phyloP scores from a whole-genome alignment of 2,113 vertebrate species.

The Connochaetes taurinus region DNA sequence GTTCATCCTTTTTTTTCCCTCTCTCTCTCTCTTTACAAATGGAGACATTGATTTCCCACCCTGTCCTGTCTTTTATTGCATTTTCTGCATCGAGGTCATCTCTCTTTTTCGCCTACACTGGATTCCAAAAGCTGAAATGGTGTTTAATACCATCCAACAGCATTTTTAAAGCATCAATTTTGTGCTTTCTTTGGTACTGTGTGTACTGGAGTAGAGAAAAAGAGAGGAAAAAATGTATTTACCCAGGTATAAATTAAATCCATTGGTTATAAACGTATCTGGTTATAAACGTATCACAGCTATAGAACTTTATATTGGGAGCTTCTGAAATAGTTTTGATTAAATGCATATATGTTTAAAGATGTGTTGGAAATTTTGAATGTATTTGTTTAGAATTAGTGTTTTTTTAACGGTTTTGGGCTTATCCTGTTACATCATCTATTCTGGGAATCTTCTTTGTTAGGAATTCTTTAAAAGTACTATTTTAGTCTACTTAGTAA shows the following conservation, averaged over 20 bases:
- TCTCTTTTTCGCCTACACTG: conserved; percentile 46
- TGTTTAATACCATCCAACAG: neutral
- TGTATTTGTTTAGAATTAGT: neutral
- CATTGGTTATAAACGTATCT: neutral
- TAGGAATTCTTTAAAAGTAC: neutral
- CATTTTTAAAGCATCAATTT: neutral
- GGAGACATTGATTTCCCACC: conserved; percentile 76
- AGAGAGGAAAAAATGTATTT: neutral
- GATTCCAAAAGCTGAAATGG: neutral
- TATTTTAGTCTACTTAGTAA: neutral
- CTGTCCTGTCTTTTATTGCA: conserved; percentile 36
- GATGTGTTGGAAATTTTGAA: neutral
- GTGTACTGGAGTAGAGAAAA: neutral
- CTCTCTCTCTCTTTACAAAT: conserved; percentile 71
- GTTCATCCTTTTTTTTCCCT: conserved; percentile 64
- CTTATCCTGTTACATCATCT: neutral
- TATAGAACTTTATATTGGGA: neutral
- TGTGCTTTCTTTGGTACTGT: neutral
- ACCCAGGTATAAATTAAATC: neutral
- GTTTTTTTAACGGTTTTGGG: neutral
- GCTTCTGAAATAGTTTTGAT: neutral
- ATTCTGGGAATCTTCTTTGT: neutral
- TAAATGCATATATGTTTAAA: neutral
- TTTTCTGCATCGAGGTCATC: conserved; percentile 56
- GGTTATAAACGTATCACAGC: neutral